Percentiles rank a stretch among this genome's conserved stretches.
Evolutionary conservation across 2,888 invertebrate genomes (phyloP).

Genomic region (Glyphotaelius pellucidus): DNA sequence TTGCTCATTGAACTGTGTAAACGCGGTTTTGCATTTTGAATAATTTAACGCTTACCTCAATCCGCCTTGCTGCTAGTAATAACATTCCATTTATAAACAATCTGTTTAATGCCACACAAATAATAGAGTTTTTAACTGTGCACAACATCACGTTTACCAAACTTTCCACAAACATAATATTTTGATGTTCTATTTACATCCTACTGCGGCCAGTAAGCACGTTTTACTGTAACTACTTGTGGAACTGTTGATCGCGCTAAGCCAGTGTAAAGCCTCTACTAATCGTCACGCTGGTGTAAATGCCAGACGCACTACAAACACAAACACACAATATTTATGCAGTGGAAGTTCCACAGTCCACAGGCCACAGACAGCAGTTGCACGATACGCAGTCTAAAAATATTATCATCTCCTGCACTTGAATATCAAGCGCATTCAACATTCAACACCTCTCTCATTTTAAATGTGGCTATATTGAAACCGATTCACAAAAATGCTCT

Average conservation of each 20-base stretch:
- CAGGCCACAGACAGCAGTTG: background rate
- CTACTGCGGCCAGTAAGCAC: background rate
- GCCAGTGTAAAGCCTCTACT: background rate
- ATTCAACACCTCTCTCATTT: background rate
- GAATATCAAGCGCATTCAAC: no score
- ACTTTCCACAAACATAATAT: background rate
- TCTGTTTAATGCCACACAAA: background rate
- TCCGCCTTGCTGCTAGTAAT: background rate
- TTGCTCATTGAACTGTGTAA: background rate
- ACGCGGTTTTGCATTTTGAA: background rate
- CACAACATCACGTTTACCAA: background rate
- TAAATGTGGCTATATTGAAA: background rate
- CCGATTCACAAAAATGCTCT: background rate
- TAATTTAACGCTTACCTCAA: background rate
- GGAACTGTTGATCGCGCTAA: background rate
- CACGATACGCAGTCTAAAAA: background rate
- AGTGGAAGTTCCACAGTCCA: background rate
- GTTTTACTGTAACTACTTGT: background rate
- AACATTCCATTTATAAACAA: background rate
- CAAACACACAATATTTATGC: background rate
- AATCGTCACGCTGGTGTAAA: background rate
- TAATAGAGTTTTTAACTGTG: background rate
- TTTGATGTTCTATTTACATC: background rate
- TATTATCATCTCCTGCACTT: background rate
- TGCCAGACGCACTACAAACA: background rate